phyloP scores from a whole-genome alignment of 2,797 vertebrate genomes.

The Nyctibius grandis region DNA sequence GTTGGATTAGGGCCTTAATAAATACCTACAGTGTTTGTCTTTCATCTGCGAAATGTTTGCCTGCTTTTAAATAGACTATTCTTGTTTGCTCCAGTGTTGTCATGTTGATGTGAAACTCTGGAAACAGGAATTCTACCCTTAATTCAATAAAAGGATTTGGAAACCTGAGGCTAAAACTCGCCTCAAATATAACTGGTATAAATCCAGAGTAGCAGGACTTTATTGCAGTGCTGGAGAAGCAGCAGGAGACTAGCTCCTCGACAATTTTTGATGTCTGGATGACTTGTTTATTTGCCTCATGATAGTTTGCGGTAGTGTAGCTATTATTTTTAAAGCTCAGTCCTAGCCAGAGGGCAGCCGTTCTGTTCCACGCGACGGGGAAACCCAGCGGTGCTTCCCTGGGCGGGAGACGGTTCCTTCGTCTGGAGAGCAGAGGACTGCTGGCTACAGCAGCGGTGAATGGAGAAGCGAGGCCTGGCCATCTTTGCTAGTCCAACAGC shows the following conservation, averaged over 20 bases:
- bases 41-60: slow-evolving; percentile 43
- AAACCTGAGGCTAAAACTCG: slow-evolving; percentile 27
- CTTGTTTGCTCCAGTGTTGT: slow-evolving; percentile 55
- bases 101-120: slow-evolving; percentile 46
- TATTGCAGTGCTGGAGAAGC: slow-evolving; percentile 34
- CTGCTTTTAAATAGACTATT: slow-evolving; percentile 45
- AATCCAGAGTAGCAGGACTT: slow-evolving; percentile 38
- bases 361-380: neutral
- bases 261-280: slow-evolving; percentile 32
- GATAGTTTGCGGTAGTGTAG: slow-evolving; percentile 43
- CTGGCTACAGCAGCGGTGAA: neutral
- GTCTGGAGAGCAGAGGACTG: neutral
- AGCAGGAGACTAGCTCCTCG: slow-evolving; percentile 37
- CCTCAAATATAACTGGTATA: slow-evolving; percentile 26
- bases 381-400: neutral
- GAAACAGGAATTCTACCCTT: slow-evolving; percentile 48
- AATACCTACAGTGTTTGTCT: slow-evolving; percentile 48
- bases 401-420: neutral
- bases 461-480: neutral
- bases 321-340: slow-evolving; percentile 41
- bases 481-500: neutral
- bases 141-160: slow-evolving; percentile 47
- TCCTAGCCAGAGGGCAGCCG: neutral
- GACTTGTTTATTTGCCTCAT: slow-evolving; percentile 45
- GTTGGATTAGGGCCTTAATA: slow-evolving; percentile 56